phyloP scores from a whole-genome alignment of 2,797 vertebrate species.

The Myiotriccus ornatus region DNA sequence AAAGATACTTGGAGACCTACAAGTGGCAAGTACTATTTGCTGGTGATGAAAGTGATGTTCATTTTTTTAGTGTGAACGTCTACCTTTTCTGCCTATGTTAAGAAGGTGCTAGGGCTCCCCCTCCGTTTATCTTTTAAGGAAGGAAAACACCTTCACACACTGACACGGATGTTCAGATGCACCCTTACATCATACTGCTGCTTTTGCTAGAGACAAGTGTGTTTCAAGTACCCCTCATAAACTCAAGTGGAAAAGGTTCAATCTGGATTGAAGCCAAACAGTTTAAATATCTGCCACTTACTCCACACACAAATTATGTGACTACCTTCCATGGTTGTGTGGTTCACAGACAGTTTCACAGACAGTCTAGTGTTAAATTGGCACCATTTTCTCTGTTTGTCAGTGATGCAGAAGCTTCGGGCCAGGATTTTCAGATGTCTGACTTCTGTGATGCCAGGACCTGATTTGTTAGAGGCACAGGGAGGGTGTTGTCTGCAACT shows the following conservation, averaged over 20 bases:
- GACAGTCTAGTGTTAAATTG: not conserved
- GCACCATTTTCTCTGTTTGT: not conserved
- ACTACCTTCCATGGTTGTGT: not conserved
- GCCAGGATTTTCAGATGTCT: not conserved
- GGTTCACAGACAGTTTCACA: not conserved
- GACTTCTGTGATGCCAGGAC: not conserved
- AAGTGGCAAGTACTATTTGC: not conserved
- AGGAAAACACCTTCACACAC: constrained; percentile 36
- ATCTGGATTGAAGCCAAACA: constrained; percentile 41
- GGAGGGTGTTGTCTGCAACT: not conserved
- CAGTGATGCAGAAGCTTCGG: not conserved
- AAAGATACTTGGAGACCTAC: not conserved
- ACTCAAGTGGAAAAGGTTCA: constrained; percentile 61
- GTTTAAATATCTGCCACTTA: constrained; percentile 35
- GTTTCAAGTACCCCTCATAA: constrained; percentile 51
- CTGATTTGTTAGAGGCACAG: not conserved
- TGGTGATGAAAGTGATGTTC: not conserved
- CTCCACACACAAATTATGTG: not conserved
- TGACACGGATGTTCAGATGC: constrained; percentile 31
- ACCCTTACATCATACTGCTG: constrained; percentile 30
- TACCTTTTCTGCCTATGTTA: not conserved
- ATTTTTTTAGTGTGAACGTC: not conserved
- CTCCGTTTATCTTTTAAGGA: not conserved
- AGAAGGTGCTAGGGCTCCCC: not conserved
- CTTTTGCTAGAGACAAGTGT: constrained; percentile 53